Evolutionary conservation across 2,797 vertebrate genomes (phyloP).

Genomic region (Clarias fuscus): DNA sequence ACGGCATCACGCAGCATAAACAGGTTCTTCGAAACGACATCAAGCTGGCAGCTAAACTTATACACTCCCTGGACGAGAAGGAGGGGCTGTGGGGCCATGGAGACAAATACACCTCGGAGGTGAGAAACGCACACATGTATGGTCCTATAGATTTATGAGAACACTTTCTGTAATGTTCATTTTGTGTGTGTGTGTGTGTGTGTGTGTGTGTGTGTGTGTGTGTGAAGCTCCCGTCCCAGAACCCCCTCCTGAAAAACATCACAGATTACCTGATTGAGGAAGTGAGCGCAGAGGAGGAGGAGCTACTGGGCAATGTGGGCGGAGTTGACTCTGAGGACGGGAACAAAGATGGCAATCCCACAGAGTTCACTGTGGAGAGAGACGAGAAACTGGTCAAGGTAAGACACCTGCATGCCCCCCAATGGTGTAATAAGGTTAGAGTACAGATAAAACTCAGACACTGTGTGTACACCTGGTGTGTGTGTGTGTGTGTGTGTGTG

Average conservation of each 20-base stretch:
- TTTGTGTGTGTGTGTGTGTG: slow-evolving; percentile 30
- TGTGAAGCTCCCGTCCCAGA: slow-evolving; percentile 78
- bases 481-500: neutral
- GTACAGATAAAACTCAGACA: too few relatives aligned
- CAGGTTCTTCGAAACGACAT: slow-evolving; percentile 91
- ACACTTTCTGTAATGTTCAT: neutral
- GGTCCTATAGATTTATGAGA: neutral
- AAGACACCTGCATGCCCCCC: neutral
- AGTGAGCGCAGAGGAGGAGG: slow-evolving; percentile 91
- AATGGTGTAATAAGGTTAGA: neutral
- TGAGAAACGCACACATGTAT: slow-evolving; percentile 32
- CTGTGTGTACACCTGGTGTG: neutral
- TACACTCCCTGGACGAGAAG: slow-evolving; percentile 86
- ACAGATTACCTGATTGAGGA: slow-evolving; percentile 95
- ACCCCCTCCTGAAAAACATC: slow-evolving; percentile 92
- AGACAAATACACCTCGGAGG: slow-evolving; percentile 63
- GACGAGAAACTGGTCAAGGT: slow-evolving; percentile 93
- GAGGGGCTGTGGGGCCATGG: slow-evolving; percentile 82
- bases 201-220: slow-evolving; percentile 39
- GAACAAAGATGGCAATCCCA: slow-evolving; percentile 85
- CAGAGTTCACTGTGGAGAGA: slow-evolving; percentile 85
- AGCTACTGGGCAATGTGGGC: slow-evolving; percentile 82
- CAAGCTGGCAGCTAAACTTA: slow-evolving; percentile 88
- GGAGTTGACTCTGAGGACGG: slow-evolving; percentile 80
- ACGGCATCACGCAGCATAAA: slow-evolving; percentile 90